A percentile compares a stretch with the other conserved stretches of the same genome.
These are phyloP conservation scores for Euwallacea fornicatus DNA, from an alignment of 1,140 invertebrate species.

Conservation along the genomic window DNA sequence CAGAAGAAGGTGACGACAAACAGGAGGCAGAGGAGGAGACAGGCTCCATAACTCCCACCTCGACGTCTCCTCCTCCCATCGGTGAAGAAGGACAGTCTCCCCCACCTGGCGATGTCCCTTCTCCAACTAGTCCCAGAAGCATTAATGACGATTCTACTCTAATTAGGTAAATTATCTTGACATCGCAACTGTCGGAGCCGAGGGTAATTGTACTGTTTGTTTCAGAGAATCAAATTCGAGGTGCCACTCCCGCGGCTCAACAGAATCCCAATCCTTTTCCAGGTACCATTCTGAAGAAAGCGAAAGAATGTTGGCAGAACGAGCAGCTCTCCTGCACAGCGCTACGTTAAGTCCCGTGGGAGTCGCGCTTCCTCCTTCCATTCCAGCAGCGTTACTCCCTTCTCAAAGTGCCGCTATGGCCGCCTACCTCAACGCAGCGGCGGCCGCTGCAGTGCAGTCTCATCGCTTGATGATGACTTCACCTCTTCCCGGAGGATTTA, in stretches of 20 bases:
- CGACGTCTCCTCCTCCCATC: conserved; percentile 48
- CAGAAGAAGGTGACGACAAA: conserved; percentile 54
- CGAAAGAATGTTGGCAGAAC: conserved; percentile 69
- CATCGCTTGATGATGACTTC: conserved; percentile 77
- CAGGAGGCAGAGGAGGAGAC: conserved; percentile 60
- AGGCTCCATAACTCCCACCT: conserved; percentile 59
- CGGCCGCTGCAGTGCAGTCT: conserved; percentile 63
- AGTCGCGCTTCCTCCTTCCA: conserved; percentile 57
- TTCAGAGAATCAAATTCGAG: conserved; percentile 76
- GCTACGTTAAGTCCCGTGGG: conserved; percentile 58
- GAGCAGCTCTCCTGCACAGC: conserved; percentile 58
- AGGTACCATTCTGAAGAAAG: conserved; percentile 23
- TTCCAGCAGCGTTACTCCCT: conserved; percentile 65
- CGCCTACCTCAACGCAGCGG: conserved; percentile 71
- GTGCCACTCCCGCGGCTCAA: conserved; percentile 77
- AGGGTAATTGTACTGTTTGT: not conserved
- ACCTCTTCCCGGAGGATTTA: conserved; percentile 62
- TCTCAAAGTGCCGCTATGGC: conserved; percentile 77
- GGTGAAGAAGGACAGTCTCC: conserved; percentile 49
- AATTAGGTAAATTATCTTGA: conserved; percentile 38
- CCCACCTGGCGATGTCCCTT: conserved; percentile 46
- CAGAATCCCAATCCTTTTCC: conserved; percentile 62
- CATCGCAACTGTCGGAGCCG: no score
- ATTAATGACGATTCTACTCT: conserved; percentile 44
- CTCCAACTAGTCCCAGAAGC: conserved; percentile 48